Evolutionary conservation across 2,113 vertebrate species (phyloP), one percentile per base, ranked within the genome.

Genomic region (Antidorcas marsupialis): DNA sequence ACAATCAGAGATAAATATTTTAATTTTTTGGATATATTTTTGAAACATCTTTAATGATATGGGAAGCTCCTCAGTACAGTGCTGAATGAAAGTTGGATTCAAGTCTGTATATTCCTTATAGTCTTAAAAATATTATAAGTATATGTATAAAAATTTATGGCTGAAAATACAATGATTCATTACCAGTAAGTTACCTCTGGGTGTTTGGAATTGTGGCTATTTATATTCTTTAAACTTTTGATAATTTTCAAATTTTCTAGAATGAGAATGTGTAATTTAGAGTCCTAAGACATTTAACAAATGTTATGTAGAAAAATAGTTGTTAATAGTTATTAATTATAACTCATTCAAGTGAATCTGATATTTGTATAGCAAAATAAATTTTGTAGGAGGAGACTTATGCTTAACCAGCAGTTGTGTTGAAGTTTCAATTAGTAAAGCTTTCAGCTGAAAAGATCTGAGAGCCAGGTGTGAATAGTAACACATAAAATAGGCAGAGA

Each of bases 221-320:
- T 97, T 94, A 17, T 90, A 89, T 89, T 93, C 36, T 90, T 94
- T 95, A 74, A 91, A 84, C 13, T 79, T 98, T 60, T 96, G 76
- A 52, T 89, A 83, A 87, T 97, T 96, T 86, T 30, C 43, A 94
- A 91, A 52, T 95, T 17, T 96, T 59, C 81, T 97, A 53, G 52
- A 96, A 91, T 86, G n/a, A 87, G 23, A 85, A 55, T 64, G 3
- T 97, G 21, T 82, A 95, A 82, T 87, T 92, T 81, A 62, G 50
- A 90, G 45, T 94, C 76, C 50, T 89, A 81, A 94, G 88, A 62
- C 96, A 52, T 30, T 15, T 74, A 57, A 43, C 43, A 89, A 55
- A 28, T 89, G 36, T 82, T 96, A 90, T 95, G 83, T 92, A 45
- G 71, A 84, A 87, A 95, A 95, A 55, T 60, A 91, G 39, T 52